Base-by-base conservation (phyloP, 2,888 invertebrate genomes). In the Portevinia maculata region DNA sequence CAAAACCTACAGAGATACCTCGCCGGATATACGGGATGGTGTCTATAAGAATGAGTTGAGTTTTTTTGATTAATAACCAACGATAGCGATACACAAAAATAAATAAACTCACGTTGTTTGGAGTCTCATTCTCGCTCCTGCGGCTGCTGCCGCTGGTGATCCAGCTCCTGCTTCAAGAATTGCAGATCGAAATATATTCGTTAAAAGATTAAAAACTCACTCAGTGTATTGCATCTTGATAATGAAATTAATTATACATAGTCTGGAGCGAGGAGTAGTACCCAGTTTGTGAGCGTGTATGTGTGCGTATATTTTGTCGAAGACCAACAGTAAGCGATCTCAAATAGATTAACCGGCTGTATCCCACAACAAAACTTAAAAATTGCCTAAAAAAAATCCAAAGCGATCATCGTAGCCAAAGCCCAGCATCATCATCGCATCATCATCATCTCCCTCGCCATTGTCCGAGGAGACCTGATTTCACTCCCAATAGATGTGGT, bases 161-260 rank as follows among this genome's bases (percentile, higher is more conserved):
- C 53, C 48, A 64, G 83, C 83, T 81, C 64, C 81, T 81, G 83
- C 71, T 78, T 50, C 50, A 55, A 34, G 78, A 73, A 53, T 30
- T 65, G 71, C 83, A 85, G 86, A 86, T 86, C 85, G 81, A 84
- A 85, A 85, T 85, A 85, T 85, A 85, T 86, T 86, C 86, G 85
- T 86, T 86, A 86, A 85, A 79, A 86, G 86, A 85, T 86, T 84
- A 79, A 84, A 81, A 85, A 85, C 84, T 84, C 74, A 79, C 79
- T 84, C 79, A 79, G 79, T 85, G 84, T 84, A 81, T 86, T 85
- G 85, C 85, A 86, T 85, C 86, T 85, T 84, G 86, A 86, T 86
- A 86, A 83, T 71, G 53, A 86, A 85, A 86, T 86, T 86, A 86
- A 86, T 86, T 86, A 86, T 86, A 86, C 86, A 85, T 84, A 85